Evolutionary conservation across 2,888 invertebrate species (phyloP), one percentile per base, ranked within the genome.

Genomic region (Petrophora chlorosata): DNA sequence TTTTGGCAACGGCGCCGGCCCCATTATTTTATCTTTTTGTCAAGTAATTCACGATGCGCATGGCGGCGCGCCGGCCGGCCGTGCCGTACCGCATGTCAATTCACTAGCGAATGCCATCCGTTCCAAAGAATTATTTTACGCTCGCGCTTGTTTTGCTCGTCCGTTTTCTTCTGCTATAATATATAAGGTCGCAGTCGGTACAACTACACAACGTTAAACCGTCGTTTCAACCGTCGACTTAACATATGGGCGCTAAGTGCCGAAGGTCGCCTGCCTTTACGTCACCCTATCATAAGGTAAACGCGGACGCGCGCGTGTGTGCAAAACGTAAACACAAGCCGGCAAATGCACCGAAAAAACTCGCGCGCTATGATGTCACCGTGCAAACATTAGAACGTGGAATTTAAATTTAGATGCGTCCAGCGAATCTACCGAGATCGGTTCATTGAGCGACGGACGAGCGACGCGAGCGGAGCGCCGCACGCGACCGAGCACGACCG

Each of bases 371-470:
- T 90, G 90, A 90, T 90, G 89, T 90, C 90, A 90, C 79, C 80
- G 77, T 71, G 79, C 85, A 85, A 85, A 86, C 83, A 83, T 80
- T 75, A 78, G 77, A 79, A 65, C 80, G 81, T 84, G 76, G 70
- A 85, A 80, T 75, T 77, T 86, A 86, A 80, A 88, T 76, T 85
- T 89, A 90, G 88, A 82, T 74, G 75, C 79, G 81, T 73, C 75
- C 73, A 70, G 79, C 77, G 81, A 79, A 79, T 78, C 78, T 78
- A 77, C 77, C 70, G 74, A 70, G 68, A 66, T 70, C 74, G 81
- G 79, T 85, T 82, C 90, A 89, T 89, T 88, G 89, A 89, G 85
- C 87, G 89, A 86, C 87, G 84, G 79, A 79, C 83, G 81, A 72
- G 87, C 89, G 75, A 80, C 67, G 85, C 85, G 88, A 87, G 90